These are phyloP conservation scores for Eristalinus aeneus DNA, from an alignment of 2,888 invertebrate species.

Conservation along the genomic window DNA sequence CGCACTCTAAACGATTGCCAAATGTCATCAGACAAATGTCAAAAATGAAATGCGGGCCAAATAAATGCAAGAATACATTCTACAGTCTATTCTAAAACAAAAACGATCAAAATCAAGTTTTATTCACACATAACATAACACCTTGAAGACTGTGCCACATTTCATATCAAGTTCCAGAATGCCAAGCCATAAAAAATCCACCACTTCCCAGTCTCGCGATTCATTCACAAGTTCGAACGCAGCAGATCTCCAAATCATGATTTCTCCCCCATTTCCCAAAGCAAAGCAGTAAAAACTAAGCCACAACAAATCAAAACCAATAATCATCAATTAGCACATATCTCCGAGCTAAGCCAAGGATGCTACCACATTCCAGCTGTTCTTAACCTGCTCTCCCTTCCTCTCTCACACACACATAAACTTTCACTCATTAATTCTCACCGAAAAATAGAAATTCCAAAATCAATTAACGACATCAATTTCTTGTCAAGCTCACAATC, in stretches of 20 bases:
- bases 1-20: no score
- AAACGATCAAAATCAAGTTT: no score
- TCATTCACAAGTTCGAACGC: no score
- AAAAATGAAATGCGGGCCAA: no score
- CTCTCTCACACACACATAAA: neutral
- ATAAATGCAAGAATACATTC: no score
- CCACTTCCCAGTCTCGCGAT: no score
- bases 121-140: no score
- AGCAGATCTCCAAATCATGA: neutral
- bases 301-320: neutral
- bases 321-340: neutral
- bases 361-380: slow-evolving; percentile 16
- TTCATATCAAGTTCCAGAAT: no score
- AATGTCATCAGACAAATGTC: no score
- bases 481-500: slow-evolving; percentile 33
- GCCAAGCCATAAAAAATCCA: no score
- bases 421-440: slow-evolving; percentile 51
- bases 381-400: slow-evolving; percentile 10
- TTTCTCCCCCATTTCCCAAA: neutral
- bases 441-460: slow-evolving; percentile 43
- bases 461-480: slow-evolving; percentile 27
- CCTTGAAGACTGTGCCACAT: slow-evolving; percentile 27
- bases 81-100: no score
- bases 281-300: neutral
- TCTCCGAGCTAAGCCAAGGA: slow-evolving; percentile 2